Base-by-base conservation (phyloP, 2,888 invertebrate species). In the Xestobium rufovillosum region DNA sequence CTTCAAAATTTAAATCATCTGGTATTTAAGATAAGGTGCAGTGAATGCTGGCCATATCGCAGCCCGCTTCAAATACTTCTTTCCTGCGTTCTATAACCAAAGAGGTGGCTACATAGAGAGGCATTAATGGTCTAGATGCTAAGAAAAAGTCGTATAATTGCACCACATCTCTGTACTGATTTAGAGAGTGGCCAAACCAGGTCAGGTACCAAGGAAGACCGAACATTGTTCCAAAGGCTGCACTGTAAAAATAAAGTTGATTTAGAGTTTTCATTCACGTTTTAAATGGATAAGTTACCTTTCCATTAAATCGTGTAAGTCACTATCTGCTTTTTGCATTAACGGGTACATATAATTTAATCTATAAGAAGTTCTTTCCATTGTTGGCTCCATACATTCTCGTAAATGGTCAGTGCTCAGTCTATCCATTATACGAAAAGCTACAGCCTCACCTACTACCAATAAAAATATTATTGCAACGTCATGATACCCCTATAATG, bases 101-200 rank as follows among this genome's bases (percentile, higher is more conserved):
- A 35, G 89, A 83, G 4, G 92, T 86, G 29, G 91, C 87, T 35
- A 96, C 79, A 71, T 95, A 96, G 28, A 96, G 78, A 2, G 90
- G 87, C 75, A 94, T 84, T 50, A 92, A 71, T 19, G 87, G 83
- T 46, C 90, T 84, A 36, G 88, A 83, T 41, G 92, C 90, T 52
- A 97, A 72, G 70, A 97, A 96, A 69, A 84, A 91, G 69, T 97
- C 96, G 61, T 94, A 96, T 38, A 96, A 73, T n/a, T 94, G 74
- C 14, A 94, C 86, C 36, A 96, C 87, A 58, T 85, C 81, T 44
- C 81, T 69, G 66, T 95, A 91, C 50, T 88, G 84, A 59, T 87
- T 87, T 35, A 96, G 75, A 47, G 90, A 92, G 70, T 97, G 97
- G 8, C 96, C 94, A 68, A 92, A 98, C 97, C 97, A 98, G 1